Conservation (phyloP, 2,888 invertebrate species). For the Caenorhabditis sp. region DNA sequence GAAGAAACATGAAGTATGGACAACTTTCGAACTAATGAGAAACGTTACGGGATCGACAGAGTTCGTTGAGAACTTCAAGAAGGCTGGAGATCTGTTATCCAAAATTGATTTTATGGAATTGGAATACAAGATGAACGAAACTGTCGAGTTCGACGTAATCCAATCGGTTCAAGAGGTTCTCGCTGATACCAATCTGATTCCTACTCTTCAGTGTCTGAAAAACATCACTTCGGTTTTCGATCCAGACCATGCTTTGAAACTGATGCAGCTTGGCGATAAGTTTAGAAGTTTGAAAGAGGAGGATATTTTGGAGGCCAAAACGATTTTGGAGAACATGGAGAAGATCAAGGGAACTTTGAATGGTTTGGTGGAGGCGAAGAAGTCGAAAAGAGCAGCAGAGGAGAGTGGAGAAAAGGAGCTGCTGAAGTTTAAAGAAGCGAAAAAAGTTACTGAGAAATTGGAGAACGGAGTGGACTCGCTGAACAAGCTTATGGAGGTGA, state of each 20-base stretch:
- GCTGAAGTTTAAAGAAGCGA: conserved; percentile 7
- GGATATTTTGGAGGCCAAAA: neutral
- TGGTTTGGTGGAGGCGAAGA: neutral
- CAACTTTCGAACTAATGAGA: neutral
- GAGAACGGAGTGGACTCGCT: conserved; percentile 4
- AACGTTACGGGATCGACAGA: neutral
- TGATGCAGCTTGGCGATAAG: conserved; percentile 3
- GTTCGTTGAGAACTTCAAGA: neutral
- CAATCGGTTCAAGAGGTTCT: neutral
- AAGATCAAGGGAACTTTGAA: neutral
- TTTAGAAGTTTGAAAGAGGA: neutral
- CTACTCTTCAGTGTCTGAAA: conserved; percentile 10
- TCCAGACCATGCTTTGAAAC: neutral
- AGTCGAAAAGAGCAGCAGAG: conserved; percentile 12
- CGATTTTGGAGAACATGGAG: neutral
- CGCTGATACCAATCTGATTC: neutral
- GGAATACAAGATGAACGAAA: neutral
- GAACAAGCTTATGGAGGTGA: neutral
- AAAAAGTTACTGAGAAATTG: neutral
- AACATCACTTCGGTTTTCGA: conserved; percentile 1
- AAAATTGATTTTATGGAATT: neutral
- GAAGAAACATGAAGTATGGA: neutral
- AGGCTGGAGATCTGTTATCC: neutral
- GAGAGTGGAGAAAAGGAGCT: conserved; percentile 3
- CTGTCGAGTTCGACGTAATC: neutral